phyloP scores from a whole-genome alignment of 2,113 vertebrate genomes.

The Ariopsis seemanni region DNA sequence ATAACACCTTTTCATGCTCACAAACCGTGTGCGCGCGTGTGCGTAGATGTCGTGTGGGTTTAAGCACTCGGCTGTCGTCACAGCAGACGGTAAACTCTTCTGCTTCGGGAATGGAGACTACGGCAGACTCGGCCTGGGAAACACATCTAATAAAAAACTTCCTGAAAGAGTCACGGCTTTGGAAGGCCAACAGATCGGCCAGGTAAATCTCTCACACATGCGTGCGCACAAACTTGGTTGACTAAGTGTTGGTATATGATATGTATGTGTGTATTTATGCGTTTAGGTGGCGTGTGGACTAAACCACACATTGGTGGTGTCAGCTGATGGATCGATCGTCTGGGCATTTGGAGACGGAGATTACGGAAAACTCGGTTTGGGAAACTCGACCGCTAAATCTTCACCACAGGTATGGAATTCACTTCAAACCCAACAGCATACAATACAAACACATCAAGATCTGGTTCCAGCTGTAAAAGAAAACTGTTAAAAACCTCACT shows the following conservation, averaged over 20 bases:
- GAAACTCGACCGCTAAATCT: slow-evolving; percentile 77
- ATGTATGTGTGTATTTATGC: background rate
- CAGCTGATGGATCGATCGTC: slow-evolving; percentile 74
- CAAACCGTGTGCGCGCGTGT: background rate
- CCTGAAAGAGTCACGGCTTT: slow-evolving; percentile 76
- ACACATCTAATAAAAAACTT: slow-evolving; percentile 79
- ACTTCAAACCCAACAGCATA: background rate
- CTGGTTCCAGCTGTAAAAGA: background rate
- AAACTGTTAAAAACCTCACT: background rate
- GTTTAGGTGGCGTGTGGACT: slow-evolving; percentile 78
- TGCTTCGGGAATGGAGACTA: slow-evolving; percentile 81
- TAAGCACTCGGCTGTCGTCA: slow-evolving; percentile 78
- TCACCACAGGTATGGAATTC: slow-evolving; percentile 72
- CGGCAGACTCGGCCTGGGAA: slow-evolving; percentile 77
- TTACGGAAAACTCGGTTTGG: slow-evolving; percentile 77
- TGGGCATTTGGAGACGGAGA: slow-evolving; percentile 82
- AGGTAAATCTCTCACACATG: slow-evolving; percentile 51
- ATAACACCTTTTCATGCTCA: background rate
- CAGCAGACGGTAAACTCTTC: slow-evolving; percentile 78
- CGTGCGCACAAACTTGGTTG: background rate
- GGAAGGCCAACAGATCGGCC: slow-evolving; percentile 75
- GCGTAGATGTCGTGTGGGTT: slow-evolving; percentile 77
- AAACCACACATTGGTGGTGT: slow-evolving; percentile 77
- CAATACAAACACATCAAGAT: background rate
- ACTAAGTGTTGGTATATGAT: background rate